Percentiles rank a stretch among this genome's conserved stretches.
Conservation (phyloP, 1,140 invertebrate genomes). For the Tyrophagus putrescentiae region DNA sequence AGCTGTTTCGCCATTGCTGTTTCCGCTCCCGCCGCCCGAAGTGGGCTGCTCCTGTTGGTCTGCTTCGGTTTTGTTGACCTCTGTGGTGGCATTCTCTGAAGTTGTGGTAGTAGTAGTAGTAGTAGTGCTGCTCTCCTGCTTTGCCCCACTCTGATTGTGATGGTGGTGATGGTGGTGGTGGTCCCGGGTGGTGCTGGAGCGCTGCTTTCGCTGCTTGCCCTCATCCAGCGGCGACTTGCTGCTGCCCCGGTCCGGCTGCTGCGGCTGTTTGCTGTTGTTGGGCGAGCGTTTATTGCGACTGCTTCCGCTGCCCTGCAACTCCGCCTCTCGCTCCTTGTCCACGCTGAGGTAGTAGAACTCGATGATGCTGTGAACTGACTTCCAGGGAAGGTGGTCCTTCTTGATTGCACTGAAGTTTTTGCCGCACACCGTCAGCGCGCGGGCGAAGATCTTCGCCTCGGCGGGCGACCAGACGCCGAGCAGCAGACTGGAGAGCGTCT, state of each 20-base stretch:
- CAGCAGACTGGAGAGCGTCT: constrained; percentile 13
- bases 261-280: neutral
- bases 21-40: no score
- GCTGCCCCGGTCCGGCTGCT: no score
- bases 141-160: neutral
- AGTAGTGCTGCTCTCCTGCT: neutral
- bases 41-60: no score
- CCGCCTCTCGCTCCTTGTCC: constrained; percentile 14
- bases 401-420: constrained; percentile 30
- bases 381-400: constrained; percentile 29
- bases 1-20: no score
- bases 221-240: neutral
- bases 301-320: neutral
- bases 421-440: constrained; percentile 28
- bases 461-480: constrained; percentile 24
- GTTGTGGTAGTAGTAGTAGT: neutral
- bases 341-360: constrained; percentile 27
- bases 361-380: constrained; percentile 27
- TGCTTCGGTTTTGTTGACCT: no score
- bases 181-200: no score
- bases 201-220: neutral
- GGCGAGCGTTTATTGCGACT: neutral
- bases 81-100: neutral
- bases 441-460: constrained; percentile 28
- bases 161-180: no score